Evolutionary conservation across 2,888 invertebrate species (phyloP), one percentile per base, ranked within the genome.

Genomic region (Heliconius erato): DNA sequence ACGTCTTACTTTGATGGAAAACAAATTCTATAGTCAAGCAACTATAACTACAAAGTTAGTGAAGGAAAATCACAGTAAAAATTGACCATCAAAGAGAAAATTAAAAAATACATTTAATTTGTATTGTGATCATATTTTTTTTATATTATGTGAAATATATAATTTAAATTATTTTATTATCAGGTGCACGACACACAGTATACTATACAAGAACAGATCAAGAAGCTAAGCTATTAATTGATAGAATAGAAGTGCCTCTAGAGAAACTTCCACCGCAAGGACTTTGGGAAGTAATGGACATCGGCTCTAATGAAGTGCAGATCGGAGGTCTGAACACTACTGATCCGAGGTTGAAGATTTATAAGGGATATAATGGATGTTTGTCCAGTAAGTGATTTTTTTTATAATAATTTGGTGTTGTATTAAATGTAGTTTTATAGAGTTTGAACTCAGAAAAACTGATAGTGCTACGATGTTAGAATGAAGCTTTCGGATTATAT

Each of bases 361-460:
- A 98, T 90, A 98, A 98, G 90, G 98, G 98, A 87, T 99, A 98
- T 92, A 98, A 98, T 89, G 98, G 99, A 81, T 99, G 99, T 92
- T 96, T 99, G 85, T 98, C 98, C 85, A 99, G 98, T 98, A 94
- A 97, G 97, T 97, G 11, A 3, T 40, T n/a, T 2, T 7, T 26
- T 49, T 54, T 54, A 23, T 49, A 49, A 54, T 54, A 54, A 54
- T 54, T 54, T 54, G 0, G 9, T 7, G 0, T 23, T 54, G 6
- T 54, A 23, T 23, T 23, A 54, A 54, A 54, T 1, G 3, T 2
- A 54, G 0, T 2, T 54, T 54, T 9, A 7, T 0, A 54, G 49
- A 54, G 54, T 54, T 49, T 54, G 19, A 23, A 54, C 23, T 54
- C 54, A 23, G 9, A 54, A 54, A 54, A 54, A 23, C 2, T 54